Evolutionary conservation across 1,140 invertebrate species (phyloP).

Genomic region (Onthophagus taurus): DNA sequence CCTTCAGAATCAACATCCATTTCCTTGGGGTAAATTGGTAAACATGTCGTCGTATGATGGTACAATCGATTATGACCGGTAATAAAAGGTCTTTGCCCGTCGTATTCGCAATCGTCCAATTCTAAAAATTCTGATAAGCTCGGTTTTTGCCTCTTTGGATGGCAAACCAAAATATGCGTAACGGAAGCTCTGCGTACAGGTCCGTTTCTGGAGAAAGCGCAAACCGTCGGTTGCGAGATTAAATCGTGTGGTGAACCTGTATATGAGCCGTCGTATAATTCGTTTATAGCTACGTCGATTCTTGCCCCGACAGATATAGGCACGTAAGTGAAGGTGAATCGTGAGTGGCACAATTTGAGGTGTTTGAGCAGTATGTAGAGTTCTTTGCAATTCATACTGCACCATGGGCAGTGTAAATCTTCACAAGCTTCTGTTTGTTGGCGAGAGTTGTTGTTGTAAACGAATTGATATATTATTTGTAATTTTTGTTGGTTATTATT

Average conservation of each 20-base stretch:
- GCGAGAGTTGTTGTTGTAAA: conserved; percentile 89
- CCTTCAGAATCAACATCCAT: conserved; percentile 89
- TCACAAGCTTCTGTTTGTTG: conserved; percentile 91
- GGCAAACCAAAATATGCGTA: conserved; percentile 82
- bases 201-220: conserved; percentile 61
- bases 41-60: conserved; percentile 86
- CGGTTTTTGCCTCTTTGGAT: conserved; percentile 56
- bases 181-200: conserved; percentile 77
- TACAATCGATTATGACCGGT: conserved; percentile 87
- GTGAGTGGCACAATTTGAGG: conserved; percentile 83
- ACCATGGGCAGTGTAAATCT: conserved; percentile 92
- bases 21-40: conserved; percentile 90
- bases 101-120: conserved; percentile 66
- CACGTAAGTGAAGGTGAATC: conserved; percentile 87
- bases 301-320: conserved; percentile 74
- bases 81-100: conserved; percentile 74
- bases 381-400: conserved; percentile 77
- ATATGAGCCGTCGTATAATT: conserved; percentile 91
- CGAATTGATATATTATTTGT: conserved; percentile 90
- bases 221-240: conserved; percentile 50
- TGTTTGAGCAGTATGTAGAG: conserved; percentile 88
- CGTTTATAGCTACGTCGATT: conserved; percentile 93
- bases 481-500: conserved; percentile 38
- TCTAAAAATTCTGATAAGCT: conserved; percentile 79
- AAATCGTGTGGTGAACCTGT: conserved; percentile 90